These are phyloP conservation scores for Anadara kagoshimensis DNA, from an alignment of 1,140 invertebrate genomes.

Conservation along the genomic window DNA sequence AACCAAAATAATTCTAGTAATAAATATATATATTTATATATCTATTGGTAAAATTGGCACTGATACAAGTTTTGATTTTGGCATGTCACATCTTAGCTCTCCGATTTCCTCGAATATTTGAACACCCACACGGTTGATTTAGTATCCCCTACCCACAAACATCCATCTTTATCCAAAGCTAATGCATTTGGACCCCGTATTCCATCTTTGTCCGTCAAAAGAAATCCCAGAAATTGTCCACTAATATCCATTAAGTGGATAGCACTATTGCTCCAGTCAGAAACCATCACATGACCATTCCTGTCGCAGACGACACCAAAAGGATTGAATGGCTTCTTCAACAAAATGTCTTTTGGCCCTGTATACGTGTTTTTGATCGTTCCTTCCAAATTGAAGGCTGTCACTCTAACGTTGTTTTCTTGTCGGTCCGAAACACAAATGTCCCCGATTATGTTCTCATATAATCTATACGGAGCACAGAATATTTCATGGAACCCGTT, in stretches of 20 bases:
- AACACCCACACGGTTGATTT: slow-evolving; percentile 51
- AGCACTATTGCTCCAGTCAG: slow-evolving; percentile 54
- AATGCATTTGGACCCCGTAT: slow-evolving; percentile 52
- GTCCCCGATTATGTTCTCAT: slow-evolving; percentile 46
- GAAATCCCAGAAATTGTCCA: slow-evolving; percentile 48
- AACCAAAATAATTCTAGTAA: too few species aligned
- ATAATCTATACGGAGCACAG: slow-evolving; percentile 46
- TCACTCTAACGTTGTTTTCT: slow-evolving; percentile 47
- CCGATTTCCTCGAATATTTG: slow-evolving; percentile 38
- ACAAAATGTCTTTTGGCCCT: slow-evolving; percentile 37
- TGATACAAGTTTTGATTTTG: too few species aligned
- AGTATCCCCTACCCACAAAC: slow-evolving; percentile 55
- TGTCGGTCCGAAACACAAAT: slow-evolving; percentile 48
- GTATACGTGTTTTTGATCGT: slow-evolving; percentile 43
- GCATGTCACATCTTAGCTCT: too few species aligned
- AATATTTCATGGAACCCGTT: slow-evolving; percentile 42
- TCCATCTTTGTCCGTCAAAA: slow-evolving; percentile 52
- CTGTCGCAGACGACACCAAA: slow-evolving; percentile 52
- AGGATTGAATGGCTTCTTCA: slow-evolving; percentile 53
- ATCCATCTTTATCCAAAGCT: slow-evolving; percentile 45
- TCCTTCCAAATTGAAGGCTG: slow-evolving; percentile 43
- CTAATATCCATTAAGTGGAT: slow-evolving; percentile 48
- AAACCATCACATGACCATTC: slow-evolving; percentile 39
- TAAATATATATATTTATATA: too few species aligned
- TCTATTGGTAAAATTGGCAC: too few species aligned